phyloP scores from a whole-genome alignment of 2,888 invertebrate species.

The Diaphora mendica region DNA sequence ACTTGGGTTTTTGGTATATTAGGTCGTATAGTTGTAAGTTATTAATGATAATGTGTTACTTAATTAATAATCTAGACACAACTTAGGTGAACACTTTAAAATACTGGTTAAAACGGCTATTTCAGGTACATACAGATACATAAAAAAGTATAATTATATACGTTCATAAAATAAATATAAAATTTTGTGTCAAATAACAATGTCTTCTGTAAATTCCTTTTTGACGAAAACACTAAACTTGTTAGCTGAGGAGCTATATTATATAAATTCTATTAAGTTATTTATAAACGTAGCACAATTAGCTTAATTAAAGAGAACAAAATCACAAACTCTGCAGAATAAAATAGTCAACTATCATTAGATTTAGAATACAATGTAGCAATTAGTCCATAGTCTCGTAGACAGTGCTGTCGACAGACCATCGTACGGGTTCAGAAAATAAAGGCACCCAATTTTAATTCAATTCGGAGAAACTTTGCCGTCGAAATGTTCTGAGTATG shows the following conservation, averaged over 20 bases:
- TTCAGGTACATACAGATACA: no score
- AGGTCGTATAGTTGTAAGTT: neutral
- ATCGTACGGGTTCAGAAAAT: neutral
- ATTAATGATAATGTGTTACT: neutral
- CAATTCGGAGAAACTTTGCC: neutral
- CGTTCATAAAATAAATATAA: no score
- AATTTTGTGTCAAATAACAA: neutral
- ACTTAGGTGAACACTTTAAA: conserved; percentile 18
- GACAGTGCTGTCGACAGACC: neutral
- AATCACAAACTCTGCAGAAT: neutral
- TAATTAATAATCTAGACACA: neutral
- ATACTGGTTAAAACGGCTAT: neutral
- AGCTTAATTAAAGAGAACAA: neutral
- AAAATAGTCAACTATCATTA: neutral
- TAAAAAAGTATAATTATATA: neutral
- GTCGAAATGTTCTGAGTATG: neutral
- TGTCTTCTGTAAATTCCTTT: neutral
- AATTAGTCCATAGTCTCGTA: neutral
- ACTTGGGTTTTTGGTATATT: neutral
- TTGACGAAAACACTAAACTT: neutral
- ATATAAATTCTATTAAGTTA: neutral
- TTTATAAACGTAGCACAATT: neutral
- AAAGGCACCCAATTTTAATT: neutral
- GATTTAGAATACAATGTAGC: neutral
- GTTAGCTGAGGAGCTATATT: neutral